A percentile compares a stretch with the other conserved stretches of the same genome.
Evolutionary conservation across 2,113 vertebrate genomes (phyloP).

Genomic region (Hypomesus transpacificus): DNA sequence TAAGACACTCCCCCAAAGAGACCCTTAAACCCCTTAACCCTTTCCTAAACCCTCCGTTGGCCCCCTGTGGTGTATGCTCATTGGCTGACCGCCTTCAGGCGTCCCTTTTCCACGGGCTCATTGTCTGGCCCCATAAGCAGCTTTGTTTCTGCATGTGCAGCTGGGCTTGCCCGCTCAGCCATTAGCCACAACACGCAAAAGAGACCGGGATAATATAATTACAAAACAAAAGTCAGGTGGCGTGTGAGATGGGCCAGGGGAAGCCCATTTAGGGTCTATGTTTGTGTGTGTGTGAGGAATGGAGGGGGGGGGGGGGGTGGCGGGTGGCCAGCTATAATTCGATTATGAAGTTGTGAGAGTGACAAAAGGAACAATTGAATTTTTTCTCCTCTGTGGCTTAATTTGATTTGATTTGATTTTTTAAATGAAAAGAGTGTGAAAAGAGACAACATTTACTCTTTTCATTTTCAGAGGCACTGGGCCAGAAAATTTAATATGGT

Average conservation of each 20-base stretch:
- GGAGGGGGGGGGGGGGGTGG: constrained; percentile 54
- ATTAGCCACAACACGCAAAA: constrained; percentile 67
- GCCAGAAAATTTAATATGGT: constrained; percentile 55
- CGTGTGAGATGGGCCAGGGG: constrained; percentile 56
- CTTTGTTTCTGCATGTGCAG: constrained; percentile 76
- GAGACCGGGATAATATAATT: constrained; percentile 73
- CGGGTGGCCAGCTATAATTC: constrained; percentile 72
- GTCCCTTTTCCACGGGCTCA: constrained; percentile 66
- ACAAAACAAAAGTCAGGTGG: constrained; percentile 76
- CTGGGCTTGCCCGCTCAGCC: constrained; percentile 67
- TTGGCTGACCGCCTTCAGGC: constrained; percentile 73
- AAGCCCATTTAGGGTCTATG: constrained; percentile 47
- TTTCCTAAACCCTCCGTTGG: constrained; percentile 62
- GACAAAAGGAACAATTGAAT: constrained; percentile 72
- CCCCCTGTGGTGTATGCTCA: constrained; percentile 68
- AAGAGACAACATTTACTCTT: constrained; percentile 69
- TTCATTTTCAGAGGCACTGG: constrained; percentile 60
- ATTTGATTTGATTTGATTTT: constrained; percentile 60
- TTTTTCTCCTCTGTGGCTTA: constrained; percentile 63
- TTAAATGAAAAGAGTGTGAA: constrained; percentile 55
- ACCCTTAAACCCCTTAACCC: constrained; percentile 63
- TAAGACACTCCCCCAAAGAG: constrained; percentile 19
- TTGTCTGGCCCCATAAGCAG: constrained; percentile 72
- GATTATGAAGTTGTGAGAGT: constrained; percentile 72
- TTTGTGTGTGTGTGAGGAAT: not conserved